Evolutionary conservation across 2,888 invertebrate genomes (phyloP).

Genomic region (Protodeltote pygarga): DNA sequence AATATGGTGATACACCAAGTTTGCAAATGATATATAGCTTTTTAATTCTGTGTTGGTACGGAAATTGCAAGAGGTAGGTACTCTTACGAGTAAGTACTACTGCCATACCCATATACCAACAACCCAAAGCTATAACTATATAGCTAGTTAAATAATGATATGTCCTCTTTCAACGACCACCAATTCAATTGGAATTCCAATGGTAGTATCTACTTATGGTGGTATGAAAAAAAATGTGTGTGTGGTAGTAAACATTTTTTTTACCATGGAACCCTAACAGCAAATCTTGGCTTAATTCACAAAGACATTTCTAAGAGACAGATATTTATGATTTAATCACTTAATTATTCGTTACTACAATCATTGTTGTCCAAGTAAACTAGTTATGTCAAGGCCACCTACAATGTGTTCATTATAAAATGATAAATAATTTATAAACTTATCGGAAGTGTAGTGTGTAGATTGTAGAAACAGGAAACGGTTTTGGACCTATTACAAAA

Average conservation of each 20-base stretch:
- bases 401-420: slow-evolving; percentile 2
- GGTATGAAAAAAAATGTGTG: no score
- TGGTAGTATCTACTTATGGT: no score
- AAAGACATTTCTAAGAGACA: slow-evolving; percentile 11
- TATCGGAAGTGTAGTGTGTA: slow-evolving; percentile 10
- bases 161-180: no score
- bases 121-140: no score
- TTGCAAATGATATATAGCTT: no score
- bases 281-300: not conserved
- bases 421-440: slow-evolving; percentile 2
- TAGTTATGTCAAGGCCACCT: slow-evolving; percentile 24
- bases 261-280: slow-evolving; percentile 8
- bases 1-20: no score
- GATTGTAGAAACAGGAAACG: slow-evolving; percentile 20
- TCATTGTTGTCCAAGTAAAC: slow-evolving; percentile 17
- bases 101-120: no score
- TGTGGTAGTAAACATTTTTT: not conserved
- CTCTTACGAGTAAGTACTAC: no score
- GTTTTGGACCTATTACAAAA: slow-evolving; percentile 2
- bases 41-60: no score
- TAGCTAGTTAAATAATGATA: no score
- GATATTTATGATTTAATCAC: not conserved
- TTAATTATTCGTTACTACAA: slow-evolving; percentile 14
- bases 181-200: no score
- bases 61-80: no score